Percentiles rank a stretch among this genome's conserved stretches.
These are phyloP conservation scores for Scaptomyza montana DNA, from an alignment of 1,140 invertebrate genomes.

Conservation along the genomic window DNA sequence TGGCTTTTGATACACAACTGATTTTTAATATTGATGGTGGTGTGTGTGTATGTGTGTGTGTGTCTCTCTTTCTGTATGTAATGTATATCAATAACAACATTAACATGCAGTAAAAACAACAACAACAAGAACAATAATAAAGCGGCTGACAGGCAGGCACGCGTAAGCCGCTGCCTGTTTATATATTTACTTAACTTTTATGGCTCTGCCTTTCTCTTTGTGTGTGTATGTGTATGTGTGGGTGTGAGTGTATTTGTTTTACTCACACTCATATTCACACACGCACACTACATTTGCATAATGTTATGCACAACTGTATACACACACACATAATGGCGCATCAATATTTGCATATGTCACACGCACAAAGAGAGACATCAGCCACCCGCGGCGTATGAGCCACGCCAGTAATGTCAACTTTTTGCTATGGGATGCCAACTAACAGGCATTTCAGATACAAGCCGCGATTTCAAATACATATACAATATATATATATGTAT, in stretches of 20 bases:
- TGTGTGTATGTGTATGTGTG: slow-evolving; percentile 16
- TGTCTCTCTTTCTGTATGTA: slow-evolving; percentile 12
- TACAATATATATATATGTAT: not conserved
- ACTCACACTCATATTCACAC: slow-evolving; percentile 13
- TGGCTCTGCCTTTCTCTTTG: slow-evolving; percentile 16
- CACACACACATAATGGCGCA: slow-evolving; percentile 16
- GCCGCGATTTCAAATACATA: slow-evolving; percentile 12
- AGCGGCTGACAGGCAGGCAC: slow-evolving; percentile 60
- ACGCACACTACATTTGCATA: slow-evolving; percentile 47
- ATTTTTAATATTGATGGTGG: slow-evolving; percentile 65
- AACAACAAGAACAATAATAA: slow-evolving; percentile 54
- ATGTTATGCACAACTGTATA: slow-evolving; percentile 47
- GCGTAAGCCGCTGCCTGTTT: slow-evolving; percentile 64
- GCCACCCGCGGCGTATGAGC: slow-evolving; percentile 29
- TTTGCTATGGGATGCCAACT: not conserved
- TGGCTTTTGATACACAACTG: slow-evolving; percentile 61
- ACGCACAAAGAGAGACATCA: slow-evolving; percentile 44
- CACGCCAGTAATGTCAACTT: not conserved
- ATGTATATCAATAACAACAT: slow-evolving; percentile 70
- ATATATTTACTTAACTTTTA: slow-evolving; percentile 54
- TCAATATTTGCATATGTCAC: slow-evolving; percentile 59
- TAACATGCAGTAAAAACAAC: slow-evolving; percentile 52
- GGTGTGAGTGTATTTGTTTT: slow-evolving; percentile 35
- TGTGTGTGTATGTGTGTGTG: not conserved
- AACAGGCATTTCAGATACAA: slow-evolving; percentile 22